Conservation (phyloP, 1,140 invertebrate species). For the Meteorus sp. region DNA sequence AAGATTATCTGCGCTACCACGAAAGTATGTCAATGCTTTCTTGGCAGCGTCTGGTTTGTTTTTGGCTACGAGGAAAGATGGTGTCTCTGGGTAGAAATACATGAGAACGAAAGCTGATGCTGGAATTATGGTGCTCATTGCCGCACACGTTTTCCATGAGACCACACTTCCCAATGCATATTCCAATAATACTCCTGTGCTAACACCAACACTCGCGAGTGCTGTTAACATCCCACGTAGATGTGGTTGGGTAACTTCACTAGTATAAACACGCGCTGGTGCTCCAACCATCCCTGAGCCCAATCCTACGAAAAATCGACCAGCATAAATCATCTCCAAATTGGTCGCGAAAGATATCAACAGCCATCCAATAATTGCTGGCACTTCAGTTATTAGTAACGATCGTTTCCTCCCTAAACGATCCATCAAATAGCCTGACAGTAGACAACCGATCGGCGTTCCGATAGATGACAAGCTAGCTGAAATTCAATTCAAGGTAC, state of each 20-base stretch:
- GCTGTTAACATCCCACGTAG: slow-evolving; percentile 69
- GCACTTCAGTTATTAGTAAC: slow-evolving; percentile 69
- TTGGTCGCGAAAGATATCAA: slow-evolving; percentile 64
- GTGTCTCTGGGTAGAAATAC: slow-evolving; percentile 72
- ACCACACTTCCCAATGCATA: slow-evolving; percentile 66
- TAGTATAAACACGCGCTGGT: slow-evolving; percentile 69
- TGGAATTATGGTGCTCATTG: slow-evolving; percentile 63
- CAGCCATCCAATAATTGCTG: slow-evolving; percentile 71
- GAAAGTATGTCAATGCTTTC: slow-evolving; percentile 63
- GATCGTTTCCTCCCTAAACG: slow-evolving; percentile 66
- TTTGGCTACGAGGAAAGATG: slow-evolving; percentile 69
- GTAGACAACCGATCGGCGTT: slow-evolving; percentile 71
- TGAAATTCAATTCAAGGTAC: slow-evolving; percentile 49
- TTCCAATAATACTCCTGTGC: slow-evolving; percentile 65
- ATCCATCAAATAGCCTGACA: slow-evolving; percentile 75
- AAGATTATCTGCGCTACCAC: slow-evolving; percentile 66
- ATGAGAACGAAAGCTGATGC: slow-evolving; percentile 62
- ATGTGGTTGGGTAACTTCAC: slow-evolving; percentile 71
- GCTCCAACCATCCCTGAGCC: slow-evolving; percentile 73
- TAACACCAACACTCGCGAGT: slow-evolving; percentile 66
- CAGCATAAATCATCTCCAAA: slow-evolving; percentile 66
- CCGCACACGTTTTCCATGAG: slow-evolving; percentile 65
- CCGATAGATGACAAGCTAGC: slow-evolving; percentile 73
- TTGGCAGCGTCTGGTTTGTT: slow-evolving; percentile 66
- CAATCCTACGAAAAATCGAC: slow-evolving; percentile 65